A percentile compares a stretch with the other conserved stretches of the same genome.
Conservation (phyloP, 2,113 vertebrate genomes). For the Otocyon megalotis region DNA sequence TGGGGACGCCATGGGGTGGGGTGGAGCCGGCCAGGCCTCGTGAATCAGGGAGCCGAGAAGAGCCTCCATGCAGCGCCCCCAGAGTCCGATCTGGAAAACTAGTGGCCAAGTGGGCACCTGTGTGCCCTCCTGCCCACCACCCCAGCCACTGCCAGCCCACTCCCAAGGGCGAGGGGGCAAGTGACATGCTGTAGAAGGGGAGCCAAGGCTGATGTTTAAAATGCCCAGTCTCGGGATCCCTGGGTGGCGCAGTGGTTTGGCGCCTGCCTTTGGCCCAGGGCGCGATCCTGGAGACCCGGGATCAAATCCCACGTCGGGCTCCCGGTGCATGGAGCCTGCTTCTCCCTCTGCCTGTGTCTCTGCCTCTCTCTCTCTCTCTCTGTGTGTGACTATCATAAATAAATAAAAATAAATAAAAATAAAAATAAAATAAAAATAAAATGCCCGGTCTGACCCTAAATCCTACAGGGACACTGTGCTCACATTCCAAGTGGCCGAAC, state of each 20-base stretch:
- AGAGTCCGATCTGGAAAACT: fast-evolving
- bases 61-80: fast-evolving
- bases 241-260: too few species aligned
- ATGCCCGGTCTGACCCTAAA: fast-evolving
- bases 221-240: fast-evolving
- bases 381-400: too few species aligned
- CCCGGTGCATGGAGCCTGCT: too few species aligned
- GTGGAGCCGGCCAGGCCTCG: neutral
- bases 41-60: fast-evolving
- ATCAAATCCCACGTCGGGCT: too few species aligned
- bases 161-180: fast-evolving
- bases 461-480: too few species aligned
- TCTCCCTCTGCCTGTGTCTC: too few species aligned
- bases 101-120: neutral
- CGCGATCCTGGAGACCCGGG: too few species aligned
- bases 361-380: too few species aligned
- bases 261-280: too few species aligned
- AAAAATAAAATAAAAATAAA: too few species aligned
- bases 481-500: fast-evolving
- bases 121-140: fast-evolving
- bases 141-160: neutral
- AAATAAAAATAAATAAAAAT: too few species aligned
- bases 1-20: neutral
- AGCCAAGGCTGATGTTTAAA: neutral
- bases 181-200: fast-evolving